Conservation (phyloP, 2,888 invertebrate species). For the Philereme vetulata region DNA sequence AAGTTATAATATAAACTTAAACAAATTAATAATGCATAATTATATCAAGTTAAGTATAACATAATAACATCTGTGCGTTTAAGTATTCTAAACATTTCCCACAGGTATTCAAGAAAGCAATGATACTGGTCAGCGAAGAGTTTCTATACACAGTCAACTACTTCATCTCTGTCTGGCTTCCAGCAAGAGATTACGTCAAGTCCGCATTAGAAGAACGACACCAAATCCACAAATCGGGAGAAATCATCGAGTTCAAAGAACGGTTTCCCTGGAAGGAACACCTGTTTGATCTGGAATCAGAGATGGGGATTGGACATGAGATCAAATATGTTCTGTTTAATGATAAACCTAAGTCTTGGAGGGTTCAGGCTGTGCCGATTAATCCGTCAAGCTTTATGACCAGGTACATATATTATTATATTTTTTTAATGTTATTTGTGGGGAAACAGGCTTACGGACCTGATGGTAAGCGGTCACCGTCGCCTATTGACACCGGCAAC, state of each 20-base stretch:
- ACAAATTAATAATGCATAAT: no score
- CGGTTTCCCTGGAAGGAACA: constrained; percentile 97
- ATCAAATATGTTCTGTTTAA: constrained; percentile 90
- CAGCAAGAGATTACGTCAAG: constrained; percentile 91
- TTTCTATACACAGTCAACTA: constrained; percentile 88
- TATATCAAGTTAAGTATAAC: no score
- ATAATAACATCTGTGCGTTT: no score
- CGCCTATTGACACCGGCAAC: no score
- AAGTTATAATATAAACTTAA: no score
- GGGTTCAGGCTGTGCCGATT: constrained; percentile 93
- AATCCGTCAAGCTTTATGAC: constrained; percentile 87
- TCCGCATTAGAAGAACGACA: constrained; percentile 84
- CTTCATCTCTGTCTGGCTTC: constrained; percentile 90
- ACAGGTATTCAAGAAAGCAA: constrained; percentile 89
- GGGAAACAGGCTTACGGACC: no score
- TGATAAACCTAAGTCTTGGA: constrained; percentile 87
- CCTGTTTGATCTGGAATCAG: constrained; percentile 91
- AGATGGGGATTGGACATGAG: constrained; percentile 84
- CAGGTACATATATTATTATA: constrained; percentile 77
- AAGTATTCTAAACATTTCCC: no score
- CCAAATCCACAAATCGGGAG: constrained; percentile 88
- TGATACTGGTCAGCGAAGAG: constrained; percentile 90
- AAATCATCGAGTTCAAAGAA: constrained; percentile 89
- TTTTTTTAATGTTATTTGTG: no score
- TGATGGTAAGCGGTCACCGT: no score